A percentile compares a stretch with the other conserved stretches of the same genome.
Evolutionary conservation across 2,888 invertebrate genomes (phyloP).

Genomic region (Chloromyia formosa): DNA sequence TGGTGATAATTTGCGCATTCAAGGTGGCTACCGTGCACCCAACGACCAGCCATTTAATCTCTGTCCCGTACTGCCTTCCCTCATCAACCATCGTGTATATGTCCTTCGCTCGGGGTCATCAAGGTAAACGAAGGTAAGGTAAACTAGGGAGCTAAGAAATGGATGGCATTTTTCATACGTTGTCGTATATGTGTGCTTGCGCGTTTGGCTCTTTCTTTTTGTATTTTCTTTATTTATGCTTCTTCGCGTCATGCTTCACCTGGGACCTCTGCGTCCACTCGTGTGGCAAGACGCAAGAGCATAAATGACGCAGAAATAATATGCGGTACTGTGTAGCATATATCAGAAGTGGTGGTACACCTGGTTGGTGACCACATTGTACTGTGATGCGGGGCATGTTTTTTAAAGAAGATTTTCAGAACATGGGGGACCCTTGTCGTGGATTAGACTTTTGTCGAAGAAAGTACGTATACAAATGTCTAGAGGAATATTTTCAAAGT

Average conservation of each 20-base stretch:
- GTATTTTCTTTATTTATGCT: too few species aligned
- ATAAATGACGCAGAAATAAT: conserved; percentile 26
- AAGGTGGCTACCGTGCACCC: conserved; percentile 13
- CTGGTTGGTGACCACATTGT: too few species aligned
- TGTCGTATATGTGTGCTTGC: too few species aligned
- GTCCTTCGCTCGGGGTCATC: conserved; percentile 36
- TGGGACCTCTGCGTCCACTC: neutral
- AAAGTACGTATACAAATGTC: neutral
- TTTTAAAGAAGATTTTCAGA: too few species aligned
- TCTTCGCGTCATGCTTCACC: too few species aligned
- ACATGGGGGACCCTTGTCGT: too few species aligned
- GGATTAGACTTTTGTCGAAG: too few species aligned
- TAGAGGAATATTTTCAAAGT: neutral
- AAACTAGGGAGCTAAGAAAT: conserved; percentile 9
- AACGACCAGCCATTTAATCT: conserved; percentile 8
- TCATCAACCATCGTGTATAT: neutral
- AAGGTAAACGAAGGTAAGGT: conserved; percentile 19
- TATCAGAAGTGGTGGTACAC: neutral
- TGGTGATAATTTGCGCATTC: neutral
- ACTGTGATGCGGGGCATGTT: too few species aligned
- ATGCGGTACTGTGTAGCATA: neutral
- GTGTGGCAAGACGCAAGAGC: conserved; percentile 7
- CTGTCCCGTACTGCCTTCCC: neutral
- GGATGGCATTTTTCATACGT: conserved; percentile 14
- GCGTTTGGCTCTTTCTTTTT: too few species aligned